Evolutionary conservation across 2,113 vertebrate species (phyloP).

Genomic region (Channa argus): DNA sequence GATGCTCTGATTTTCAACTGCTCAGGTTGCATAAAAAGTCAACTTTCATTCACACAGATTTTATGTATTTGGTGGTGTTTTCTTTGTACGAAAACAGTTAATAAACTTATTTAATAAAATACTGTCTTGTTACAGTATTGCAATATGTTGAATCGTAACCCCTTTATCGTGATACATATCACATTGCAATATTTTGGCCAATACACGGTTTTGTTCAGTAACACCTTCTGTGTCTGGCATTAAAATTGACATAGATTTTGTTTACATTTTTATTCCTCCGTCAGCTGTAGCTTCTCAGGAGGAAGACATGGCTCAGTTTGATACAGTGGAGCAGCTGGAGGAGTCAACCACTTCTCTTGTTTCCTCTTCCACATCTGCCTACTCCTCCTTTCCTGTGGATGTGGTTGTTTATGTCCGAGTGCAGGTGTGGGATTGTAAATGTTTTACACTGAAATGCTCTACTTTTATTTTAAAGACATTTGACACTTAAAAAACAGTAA

Average conservation of each 20-base stretch:
- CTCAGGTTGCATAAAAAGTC: no score
- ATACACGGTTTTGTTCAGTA: background rate
- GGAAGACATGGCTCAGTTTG: slow-evolving; percentile 96
- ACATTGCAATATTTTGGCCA: no score
- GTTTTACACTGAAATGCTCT: background rate
- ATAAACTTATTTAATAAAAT: no score
- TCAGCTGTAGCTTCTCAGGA: slow-evolving; percentile 92
- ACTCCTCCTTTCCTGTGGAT: slow-evolving; percentile 98
- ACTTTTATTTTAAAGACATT: background rate
- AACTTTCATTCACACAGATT: no score
- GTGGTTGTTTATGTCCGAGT: slow-evolving; percentile 98
- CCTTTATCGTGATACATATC: no score
- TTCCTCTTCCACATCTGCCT: slow-evolving; percentile 93
- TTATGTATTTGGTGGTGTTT: no score
- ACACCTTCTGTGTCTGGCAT: background rate
- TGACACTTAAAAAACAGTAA: background rate
- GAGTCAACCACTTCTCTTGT: slow-evolving; percentile 96
- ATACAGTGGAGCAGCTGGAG: slow-evolving; percentile 92
- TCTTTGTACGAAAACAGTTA: no score
- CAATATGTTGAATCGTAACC: no score
- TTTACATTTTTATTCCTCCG: background rate
- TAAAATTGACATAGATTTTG: background rate
- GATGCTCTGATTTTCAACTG: no score
- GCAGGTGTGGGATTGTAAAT: slow-evolving; percentile 84
- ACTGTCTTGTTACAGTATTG: no score